Base-by-base conservation (phyloP, 30 jellyfish, hydroid and myxozoan genomes). In the Aurelia coerulea region DNA sequence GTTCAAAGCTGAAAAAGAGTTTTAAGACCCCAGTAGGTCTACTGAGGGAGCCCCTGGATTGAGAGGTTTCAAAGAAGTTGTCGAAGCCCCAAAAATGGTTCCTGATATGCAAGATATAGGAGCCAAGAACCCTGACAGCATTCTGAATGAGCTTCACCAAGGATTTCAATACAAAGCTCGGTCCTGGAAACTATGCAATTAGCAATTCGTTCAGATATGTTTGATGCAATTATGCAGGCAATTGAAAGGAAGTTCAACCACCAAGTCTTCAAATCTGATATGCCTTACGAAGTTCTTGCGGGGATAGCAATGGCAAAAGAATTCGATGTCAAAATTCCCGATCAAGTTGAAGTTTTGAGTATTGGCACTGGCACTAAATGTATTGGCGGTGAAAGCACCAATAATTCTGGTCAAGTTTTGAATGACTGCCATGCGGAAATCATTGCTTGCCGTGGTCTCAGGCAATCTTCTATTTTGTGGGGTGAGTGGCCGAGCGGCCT, bases 281-380 rank as follows among this genome's bases (percentile, higher is more conserved):
- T 63, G 53, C 96, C 94, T 68, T 78, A 81, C 73, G 84, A 89
- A 75, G 99, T 94, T 15, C 54, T 88, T 16, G 99, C 99, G 5
- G 97, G 91, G 37, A 75, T 94, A 34, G 90, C 89, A 10, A 62
- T 94, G 88, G 94, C 91, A 16, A 80, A 78, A 54, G 85, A 69
- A 52, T 90, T 68, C 5, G 54, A 50, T 74, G 93, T 81, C n/a
- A 81, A 9, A 4, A 54, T 87, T 90, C 29, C 69, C 59, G 95
- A 86, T 34, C 42, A 50, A 1, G 68, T 88, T 79, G 96, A 88
- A 51, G 96, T 94, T 33, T 77, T 94, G 13, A 82, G 97, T 65
- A 83, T 94, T 13, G 97, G 97, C 4, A 94, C 99, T n/a, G 99
- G 99, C 6, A 94, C 99, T 16, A 94, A 94, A 83, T 88, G 99